phyloP scores from a whole-genome alignment of 2,888 invertebrate species.

The Plagodis pulveraria region DNA sequence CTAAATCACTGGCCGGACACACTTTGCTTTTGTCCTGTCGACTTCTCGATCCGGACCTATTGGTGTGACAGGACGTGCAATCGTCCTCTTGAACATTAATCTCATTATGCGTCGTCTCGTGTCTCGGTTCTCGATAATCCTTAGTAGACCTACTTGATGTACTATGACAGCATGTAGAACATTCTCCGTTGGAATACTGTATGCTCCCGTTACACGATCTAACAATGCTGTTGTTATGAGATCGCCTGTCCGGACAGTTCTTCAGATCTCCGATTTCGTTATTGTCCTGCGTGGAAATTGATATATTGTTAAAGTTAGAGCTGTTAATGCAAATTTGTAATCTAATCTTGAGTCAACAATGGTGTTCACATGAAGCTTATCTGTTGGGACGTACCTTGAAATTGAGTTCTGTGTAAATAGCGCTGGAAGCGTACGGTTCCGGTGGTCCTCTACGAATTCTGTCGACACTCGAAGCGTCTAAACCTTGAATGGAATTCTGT shows the following conservation, averaged over 20 bases:
- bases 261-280: constrained; percentile 76
- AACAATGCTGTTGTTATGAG: constrained; percentile 81
- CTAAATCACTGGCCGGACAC: constrained; percentile 79
- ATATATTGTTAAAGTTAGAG: constrained; percentile 47
- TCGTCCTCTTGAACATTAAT: constrained; percentile 76
- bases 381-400: constrained; percentile 71
- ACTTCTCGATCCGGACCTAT: constrained; percentile 77
- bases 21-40: constrained; percentile 82
- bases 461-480: constrained; percentile 75
- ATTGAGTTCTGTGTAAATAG: constrained; percentile 83
- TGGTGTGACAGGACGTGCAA: constrained; percentile 77
- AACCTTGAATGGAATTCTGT: constrained; percentile 78
- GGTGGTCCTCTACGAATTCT: constrained; percentile 75
- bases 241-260: constrained; percentile 77
- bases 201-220: constrained; percentile 80
- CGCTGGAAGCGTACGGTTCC: constrained; percentile 80
- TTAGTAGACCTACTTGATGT: constrained; percentile 80
- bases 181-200: constrained; percentile 80
- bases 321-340: constrained; percentile 64
- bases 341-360: constrained; percentile 66
- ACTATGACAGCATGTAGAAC: constrained; percentile 80
- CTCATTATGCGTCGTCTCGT: constrained; percentile 72
- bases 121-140: constrained; percentile 76
- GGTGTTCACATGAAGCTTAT: constrained; percentile 66
- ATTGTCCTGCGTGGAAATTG: constrained; percentile 72